Evolutionary conservation across 2,113 vertebrate genomes (phyloP), one percentile per base, ranked within the genome.

Genomic region (Lutjanus erythropterus): DNA sequence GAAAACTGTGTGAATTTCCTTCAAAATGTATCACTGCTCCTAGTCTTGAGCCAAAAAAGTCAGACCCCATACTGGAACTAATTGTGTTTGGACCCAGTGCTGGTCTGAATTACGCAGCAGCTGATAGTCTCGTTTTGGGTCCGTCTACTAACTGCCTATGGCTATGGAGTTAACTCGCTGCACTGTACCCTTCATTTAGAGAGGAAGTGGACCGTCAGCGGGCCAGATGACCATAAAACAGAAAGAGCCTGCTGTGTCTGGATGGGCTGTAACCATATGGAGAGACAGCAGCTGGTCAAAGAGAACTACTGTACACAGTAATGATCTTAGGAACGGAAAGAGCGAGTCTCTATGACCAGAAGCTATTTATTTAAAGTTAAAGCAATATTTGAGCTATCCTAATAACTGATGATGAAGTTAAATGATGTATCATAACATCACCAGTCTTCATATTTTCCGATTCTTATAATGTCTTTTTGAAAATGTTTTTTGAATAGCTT

Each of bases 141-240:
- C 72, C 71, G 2, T 68, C 50, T 41, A 21, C 29, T 67, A 53
- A 39, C 70, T 41, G 84, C 66, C 74, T 47, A 37, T 53, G 83
- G 72, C 76, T 76, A 60, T 33, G 14, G 49, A 66, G 78, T 60
- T 64, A 65, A 78, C 59, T 80, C 71, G 15, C 71, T 31, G 65
- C 42, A 53, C 27, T 49, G 64, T 55, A 60, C 27, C 80, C 59
- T 84, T 81, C 80, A 76, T 86, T 88, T 78, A 62, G 73, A 75
- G 75, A 90, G 91, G 86, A 93, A 91, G 83, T 83, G 46, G 73
- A 82, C 14, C 41, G 53, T 85, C 90, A 65, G 80, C 39, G 29
- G 35, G 73, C 84, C 85, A 86, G 87, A 83, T 78, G 83, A 87
- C 70, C 85, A 69, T 85, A 86, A 92, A 92, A 85, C 78, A 77